Evolutionary conservation across 2,797 vertebrate species (phyloP), one percentile per base, ranked within the genome.

Genomic region (Acanthurus lineatus): DNA sequence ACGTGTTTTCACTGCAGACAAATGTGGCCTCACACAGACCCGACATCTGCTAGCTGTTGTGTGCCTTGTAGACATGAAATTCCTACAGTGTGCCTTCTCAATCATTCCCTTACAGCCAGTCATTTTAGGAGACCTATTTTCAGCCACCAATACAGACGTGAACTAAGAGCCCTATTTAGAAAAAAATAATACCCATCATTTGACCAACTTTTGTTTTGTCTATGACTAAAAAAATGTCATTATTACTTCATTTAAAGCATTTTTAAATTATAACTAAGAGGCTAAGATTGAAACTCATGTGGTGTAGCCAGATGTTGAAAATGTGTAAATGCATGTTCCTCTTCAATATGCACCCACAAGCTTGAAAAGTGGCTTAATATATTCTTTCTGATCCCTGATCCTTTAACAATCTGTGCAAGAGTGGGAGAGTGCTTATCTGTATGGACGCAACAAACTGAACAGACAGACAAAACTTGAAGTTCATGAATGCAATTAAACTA

Each of bases 21-120:
- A 91, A 93, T 89, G 91, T 79, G 90, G 90, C 86, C 89, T 84
- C 91, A 91, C 91, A 90, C 86, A 85, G 91, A 81, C 88, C 71
- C 81, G 89, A 91, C 91, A 93, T 92, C 92, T 94, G 90, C 88
- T 89, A 83, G 83, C 92, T 89, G 88, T 87, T 87, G 86, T 75
- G 86, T 53, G 91, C 90, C 88, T 89, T 78, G 89, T 85, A 89
- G 89, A 91, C 91, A 79, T 82, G 86, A 73, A 80, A 89, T 85
- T 91, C 89, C 88, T 69, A 44, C 77, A 74, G 81, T 56, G 79
- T 54, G 77, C 61, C 63, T 78, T 58, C 86, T 88, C 82, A 28
- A 84, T 91, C 88, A 87, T 82, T 77, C 77, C 74, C 76, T 75
- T 5, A 10, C 60, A 35, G 78, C 65, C 9, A 56, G 62, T 79